A percentile compares a stretch with the other conserved stretches of the same genome.
These are phyloP conservation scores for Dinocampus coccinellae DNA, from an alignment of 2,888 invertebrate genomes.

Conservation along the genomic window DNA sequence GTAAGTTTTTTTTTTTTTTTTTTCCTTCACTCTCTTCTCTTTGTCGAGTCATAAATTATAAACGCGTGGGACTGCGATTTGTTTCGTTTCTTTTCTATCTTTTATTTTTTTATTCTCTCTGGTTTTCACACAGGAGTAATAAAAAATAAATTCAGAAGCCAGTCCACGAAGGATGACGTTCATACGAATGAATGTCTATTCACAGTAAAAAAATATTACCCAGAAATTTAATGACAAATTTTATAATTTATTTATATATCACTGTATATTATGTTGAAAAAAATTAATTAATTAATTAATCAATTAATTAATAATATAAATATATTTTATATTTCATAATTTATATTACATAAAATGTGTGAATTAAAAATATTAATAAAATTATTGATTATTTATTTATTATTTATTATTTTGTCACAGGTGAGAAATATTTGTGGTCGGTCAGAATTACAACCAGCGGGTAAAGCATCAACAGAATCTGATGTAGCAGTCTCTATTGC, in stretches of 20 bases:
- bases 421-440: slow-evolving; percentile 64
- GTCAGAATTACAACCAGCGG: slow-evolving; percentile 50
- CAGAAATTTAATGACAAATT: slow-evolving; percentile 1
- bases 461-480: slow-evolving; percentile 35
- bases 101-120: neutral
- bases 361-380: slow-evolving; percentile 3
- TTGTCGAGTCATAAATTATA: slow-evolving; percentile 27
- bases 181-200: slow-evolving; percentile 11
- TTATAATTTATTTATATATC: neutral
- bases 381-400: neutral
- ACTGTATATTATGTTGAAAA: neutral
- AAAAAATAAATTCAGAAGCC: slow-evolving; percentile 48
- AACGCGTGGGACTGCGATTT: slow-evolving; percentile 35
- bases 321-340: no score
- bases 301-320: no score
- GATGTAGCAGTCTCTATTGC: slow-evolving; percentile 32
- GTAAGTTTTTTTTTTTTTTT: slow-evolving; percentile 20
- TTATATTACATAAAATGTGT: no score
- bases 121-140: slow-evolving; percentile 48
- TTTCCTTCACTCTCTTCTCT: slow-evolving; percentile 30
- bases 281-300: neutral
- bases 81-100: slow-evolving; percentile 23
- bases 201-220: slow-evolving; percentile 4
- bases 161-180: slow-evolving; percentile 13
- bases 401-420: slow-evolving; percentile 48